Evolutionary conservation across 1,140 invertebrate genomes (phyloP), one percentile per base, ranked within the genome.

Genomic region (Mylabris phalerata): DNA sequence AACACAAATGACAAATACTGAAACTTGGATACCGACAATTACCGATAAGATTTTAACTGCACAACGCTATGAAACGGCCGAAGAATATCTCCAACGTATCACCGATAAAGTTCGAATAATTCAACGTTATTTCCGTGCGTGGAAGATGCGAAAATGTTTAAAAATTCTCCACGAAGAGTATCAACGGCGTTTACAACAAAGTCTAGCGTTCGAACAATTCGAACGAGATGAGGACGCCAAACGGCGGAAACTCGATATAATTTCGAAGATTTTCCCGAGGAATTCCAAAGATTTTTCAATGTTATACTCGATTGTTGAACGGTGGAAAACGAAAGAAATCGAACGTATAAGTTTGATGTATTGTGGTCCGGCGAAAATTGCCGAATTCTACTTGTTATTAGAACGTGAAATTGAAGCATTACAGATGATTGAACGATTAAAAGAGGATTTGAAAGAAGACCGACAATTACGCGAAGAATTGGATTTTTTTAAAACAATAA

Each of bases 321-420:
- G 76, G 10, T 86, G 84, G 84, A 82, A 81, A 71, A 75, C 76
- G 41, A 77, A 78, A 19, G 80, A 84, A 74, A 76, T 81, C 11
- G 71, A 79, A 48, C 71, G 79, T 54, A 82, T 84, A 62, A 80
- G 78, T 19, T 74, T 71, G 41, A 72, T 78, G 50, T 76, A 81
- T 62, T 80, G 80, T 13, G 80, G 80, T 50, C 78, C 79, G 4
- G 75, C 80, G 0, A 82, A 80, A 67, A 78, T 80, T 39, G 80
- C 83, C 1, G 80, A 82, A 71, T 82, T 83, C 67, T 78, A 77
- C 44, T 68, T 80, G 27, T 71, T 85, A 40, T 72, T 87, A 0
- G 78, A 84, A 44, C 84, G 83, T 69, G 83, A 84, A 67, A 79
- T 85, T 6, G 77, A 82, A 64, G 75, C 85, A 66, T 70, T 87